These are phyloP conservation scores for Druceiella hillmani DNA, from an alignment of 2,888 invertebrate species.

Conservation along the genomic window DNA sequence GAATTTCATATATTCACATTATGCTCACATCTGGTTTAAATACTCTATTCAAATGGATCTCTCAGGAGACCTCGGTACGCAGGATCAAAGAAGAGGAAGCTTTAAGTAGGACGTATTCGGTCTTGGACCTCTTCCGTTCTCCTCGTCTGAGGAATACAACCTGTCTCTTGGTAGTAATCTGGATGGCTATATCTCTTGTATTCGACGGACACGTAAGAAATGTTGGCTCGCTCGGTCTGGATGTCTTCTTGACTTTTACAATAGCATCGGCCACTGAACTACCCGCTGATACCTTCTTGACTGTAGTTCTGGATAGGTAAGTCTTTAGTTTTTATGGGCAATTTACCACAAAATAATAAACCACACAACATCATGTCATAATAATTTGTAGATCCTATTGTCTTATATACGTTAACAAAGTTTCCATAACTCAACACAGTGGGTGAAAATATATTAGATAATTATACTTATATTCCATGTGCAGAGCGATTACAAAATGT, in stretches of 20 bases:
- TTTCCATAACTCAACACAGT: too few relatives aligned
- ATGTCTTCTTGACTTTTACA: slow-evolving; percentile 82
- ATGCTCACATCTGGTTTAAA: too few relatives aligned
- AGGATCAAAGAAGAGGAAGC: slow-evolving; percentile 68
- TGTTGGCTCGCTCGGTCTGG: slow-evolving; percentile 75
- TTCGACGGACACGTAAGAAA: slow-evolving; percentile 88
- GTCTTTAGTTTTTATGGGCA: slow-evolving; percentile 22
- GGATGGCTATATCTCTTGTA: slow-evolving; percentile 86
- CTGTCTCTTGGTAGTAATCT: slow-evolving; percentile 72
- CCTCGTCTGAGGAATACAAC: slow-evolving; percentile 73
- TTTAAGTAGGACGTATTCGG: slow-evolving; percentile 65
- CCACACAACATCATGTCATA: too few relatives aligned
- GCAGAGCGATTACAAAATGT: too few relatives aligned
- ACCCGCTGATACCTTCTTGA: slow-evolving; percentile 78
- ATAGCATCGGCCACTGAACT: slow-evolving; percentile 78
- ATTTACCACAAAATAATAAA: too few relatives aligned
- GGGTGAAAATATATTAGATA: too few relatives aligned
- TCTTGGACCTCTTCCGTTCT: slow-evolving; percentile 74
- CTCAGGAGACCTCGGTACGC: slow-evolving; percentile 60
- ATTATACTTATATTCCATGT: too few relatives aligned
- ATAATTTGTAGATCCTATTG: too few relatives aligned
- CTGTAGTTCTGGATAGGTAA: slow-evolving; percentile 62
- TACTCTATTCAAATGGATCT: too few relatives aligned
- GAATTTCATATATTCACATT: too few relatives aligned
- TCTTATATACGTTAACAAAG: too few relatives aligned